Percentiles rank a stretch among this genome's conserved stretches.
These are phyloP conservation scores for Tiliacea citrago DNA, from an alignment of 2,888 invertebrate species.

Conservation along the genomic window DNA sequence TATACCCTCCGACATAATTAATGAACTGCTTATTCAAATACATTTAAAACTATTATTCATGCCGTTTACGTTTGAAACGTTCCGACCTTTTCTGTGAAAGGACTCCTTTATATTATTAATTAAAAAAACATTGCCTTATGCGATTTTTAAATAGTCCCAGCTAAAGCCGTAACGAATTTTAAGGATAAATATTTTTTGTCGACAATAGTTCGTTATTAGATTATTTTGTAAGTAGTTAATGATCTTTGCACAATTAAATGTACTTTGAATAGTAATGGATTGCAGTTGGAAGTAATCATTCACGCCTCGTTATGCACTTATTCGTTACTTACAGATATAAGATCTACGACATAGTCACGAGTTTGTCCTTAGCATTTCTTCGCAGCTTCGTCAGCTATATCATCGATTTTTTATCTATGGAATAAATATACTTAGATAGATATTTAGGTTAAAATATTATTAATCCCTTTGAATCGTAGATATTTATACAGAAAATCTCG, in stretches of 20 bases:
- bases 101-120: slow-evolving; percentile 85
- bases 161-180: slow-evolving; percentile 75
- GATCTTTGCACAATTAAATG: slow-evolving; percentile 61
- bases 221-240: slow-evolving; percentile 54
- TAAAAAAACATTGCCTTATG: slow-evolving; percentile 83
- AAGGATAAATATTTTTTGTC: slow-evolving; percentile 80
- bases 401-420: too few relatives aligned
- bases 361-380: background rate
- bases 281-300: slow-evolving; percentile 51
- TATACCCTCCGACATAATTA: slow-evolving; percentile 87
- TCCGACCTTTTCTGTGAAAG: slow-evolving; percentile 88
- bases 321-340: slow-evolving; percentile 17
- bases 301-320: slow-evolving; percentile 50
- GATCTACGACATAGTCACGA: background rate
- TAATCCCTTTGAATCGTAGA: background rate
- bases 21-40: slow-evolving; percentile 91
- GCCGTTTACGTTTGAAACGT: slow-evolving; percentile 89
- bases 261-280: slow-evolving; percentile 54
- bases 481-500: background rate
- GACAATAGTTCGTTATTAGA: slow-evolving; percentile 68
- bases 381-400: background rate
- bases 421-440: background rate
- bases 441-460: background rate
- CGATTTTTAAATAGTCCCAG: slow-evolving; percentile 80
- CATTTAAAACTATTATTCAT: slow-evolving; percentile 91